phyloP scores from a whole-genome alignment of 1,140 invertebrate genomes.

The Ceratina japonica region DNA sequence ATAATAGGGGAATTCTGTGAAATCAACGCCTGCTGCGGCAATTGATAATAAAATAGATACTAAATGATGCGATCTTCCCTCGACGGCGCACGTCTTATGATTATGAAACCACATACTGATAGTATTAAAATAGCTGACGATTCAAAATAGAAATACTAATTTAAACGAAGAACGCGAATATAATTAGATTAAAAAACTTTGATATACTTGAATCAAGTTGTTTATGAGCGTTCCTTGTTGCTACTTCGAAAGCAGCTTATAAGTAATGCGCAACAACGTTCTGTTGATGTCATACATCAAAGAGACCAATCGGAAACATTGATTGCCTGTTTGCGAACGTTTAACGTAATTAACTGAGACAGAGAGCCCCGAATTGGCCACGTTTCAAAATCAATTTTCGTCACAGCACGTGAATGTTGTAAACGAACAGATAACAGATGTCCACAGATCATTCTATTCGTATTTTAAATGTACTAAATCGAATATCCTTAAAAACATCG shows the following conservation, averaged over 20 bases:
- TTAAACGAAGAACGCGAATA: too few relatives aligned
- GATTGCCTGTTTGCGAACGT: neutral
- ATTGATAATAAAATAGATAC: too few relatives aligned
- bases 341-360: constrained; percentile 5
- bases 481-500: neutral
- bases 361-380: neutral
- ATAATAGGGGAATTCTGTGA: neutral
- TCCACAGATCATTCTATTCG: neutral
- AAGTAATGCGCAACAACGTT: too few relatives aligned
- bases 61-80: too few relatives aligned
- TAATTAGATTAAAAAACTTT: too few relatives aligned
- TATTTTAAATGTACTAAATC: neutral
- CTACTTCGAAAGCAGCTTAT: too few relatives aligned
- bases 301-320: constrained; percentile 4
- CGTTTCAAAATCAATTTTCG: neutral
- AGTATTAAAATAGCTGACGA: too few relatives aligned
- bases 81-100: too few relatives aligned
- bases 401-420: neutral
- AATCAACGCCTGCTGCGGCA: neutral
- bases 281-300: neutral
- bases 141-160: too few relatives aligned
- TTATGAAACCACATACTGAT: too few relatives aligned
- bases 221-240: too few relatives aligned
- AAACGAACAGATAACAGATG: neutral
- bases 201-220: too few relatives aligned